Base-by-base conservation (phyloP, 2,888 invertebrate genomes). In the Dinocampus coccinellae region DNA sequence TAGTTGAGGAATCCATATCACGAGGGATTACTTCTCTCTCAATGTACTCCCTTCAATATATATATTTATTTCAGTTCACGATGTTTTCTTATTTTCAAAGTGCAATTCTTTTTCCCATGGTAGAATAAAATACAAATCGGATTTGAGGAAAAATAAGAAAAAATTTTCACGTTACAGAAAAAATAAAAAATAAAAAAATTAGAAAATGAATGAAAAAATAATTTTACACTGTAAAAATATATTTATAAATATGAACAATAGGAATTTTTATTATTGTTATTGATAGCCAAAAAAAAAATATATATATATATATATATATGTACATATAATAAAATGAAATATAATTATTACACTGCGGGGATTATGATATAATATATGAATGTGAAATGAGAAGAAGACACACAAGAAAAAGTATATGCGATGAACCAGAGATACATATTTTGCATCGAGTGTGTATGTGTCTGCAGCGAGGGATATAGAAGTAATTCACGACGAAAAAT, bases 401-500 rank as follows among this genome's bases (percentile, higher is more conserved):
- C 47, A 4, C 1, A 16, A 47, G 7, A 7, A 16, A 16, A 16
- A n/a, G 39, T 39, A n/a, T 39, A 39, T 39, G n/a, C n/a, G 39
- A 39, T 39, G 39, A 39, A 3, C 47, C 7, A 47, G 16, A 16
- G 1, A 0, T 47, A 47, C 16, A 47, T 47, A 16, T 9, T 36
- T 1, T 36, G 20, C 1, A 29, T 4, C 7, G 9, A n/a, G 9
- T 16, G 47, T 16, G 47, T 20, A 16, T 47, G 47, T 47, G 13
- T 13, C 47, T 47, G 47, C 47, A 47, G 13, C n/a, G 29, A 26
- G 55, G 29, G 55, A 55, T 26, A 55, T 26, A 13, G 55, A n/a
- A 26, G 55, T 55, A 55, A 55, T 29, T 55, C 55, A 29, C 55
- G 29, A 26, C 55, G 26, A 13, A 55, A 55, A 55, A 55, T 26